phyloP scores from a whole-genome alignment of 2,888 invertebrate genomes.

The Hipparchia semele region DNA sequence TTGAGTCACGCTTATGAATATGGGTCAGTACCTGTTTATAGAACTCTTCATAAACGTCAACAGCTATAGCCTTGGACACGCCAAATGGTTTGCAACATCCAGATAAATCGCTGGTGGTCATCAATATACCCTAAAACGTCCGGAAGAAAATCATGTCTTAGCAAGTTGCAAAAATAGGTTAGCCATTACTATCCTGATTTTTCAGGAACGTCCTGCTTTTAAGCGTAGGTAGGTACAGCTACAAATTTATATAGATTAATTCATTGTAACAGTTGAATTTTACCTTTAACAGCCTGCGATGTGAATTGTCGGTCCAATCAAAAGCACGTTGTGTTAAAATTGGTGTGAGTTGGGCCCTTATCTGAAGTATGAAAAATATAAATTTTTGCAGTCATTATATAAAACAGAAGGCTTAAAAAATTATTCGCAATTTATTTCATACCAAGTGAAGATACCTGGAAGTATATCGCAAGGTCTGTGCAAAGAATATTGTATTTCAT shows the following conservation, averaged over 20 bases:
- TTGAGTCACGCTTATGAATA: no score
- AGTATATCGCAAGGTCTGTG: slow-evolving; percentile 61
- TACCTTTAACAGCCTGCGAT: slow-evolving; percentile 81
- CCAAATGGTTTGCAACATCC: slow-evolving; percentile 84
- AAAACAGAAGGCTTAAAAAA: not conserved
- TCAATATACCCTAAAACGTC: slow-evolving; percentile 69
- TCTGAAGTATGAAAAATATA: slow-evolving; percentile 40
- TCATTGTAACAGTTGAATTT: no score
- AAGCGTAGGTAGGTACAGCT: no score
- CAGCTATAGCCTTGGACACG: slow-evolving; percentile 77
- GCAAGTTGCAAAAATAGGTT: not conserved
- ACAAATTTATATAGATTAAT: no score
- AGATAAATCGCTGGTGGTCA: slow-evolving; percentile 85
- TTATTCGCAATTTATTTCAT: not conserved
- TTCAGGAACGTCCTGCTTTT: not conserved
- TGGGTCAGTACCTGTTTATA: slow-evolving; percentile 67
- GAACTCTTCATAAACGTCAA: slow-evolving; percentile 81
- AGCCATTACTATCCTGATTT: not conserved
- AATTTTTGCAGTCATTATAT: not conserved
- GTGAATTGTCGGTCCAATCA: slow-evolving; percentile 74
- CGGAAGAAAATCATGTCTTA: not conserved
- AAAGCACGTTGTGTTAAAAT: slow-evolving; percentile 73
- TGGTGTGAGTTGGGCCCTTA: slow-evolving; percentile 79
- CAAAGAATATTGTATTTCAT: slow-evolving; percentile 83
- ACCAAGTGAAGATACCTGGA: slow-evolving; percentile 38